Conservation (phyloP, 1,140 invertebrate species). For the Calephelis virginiensis region DNA sequence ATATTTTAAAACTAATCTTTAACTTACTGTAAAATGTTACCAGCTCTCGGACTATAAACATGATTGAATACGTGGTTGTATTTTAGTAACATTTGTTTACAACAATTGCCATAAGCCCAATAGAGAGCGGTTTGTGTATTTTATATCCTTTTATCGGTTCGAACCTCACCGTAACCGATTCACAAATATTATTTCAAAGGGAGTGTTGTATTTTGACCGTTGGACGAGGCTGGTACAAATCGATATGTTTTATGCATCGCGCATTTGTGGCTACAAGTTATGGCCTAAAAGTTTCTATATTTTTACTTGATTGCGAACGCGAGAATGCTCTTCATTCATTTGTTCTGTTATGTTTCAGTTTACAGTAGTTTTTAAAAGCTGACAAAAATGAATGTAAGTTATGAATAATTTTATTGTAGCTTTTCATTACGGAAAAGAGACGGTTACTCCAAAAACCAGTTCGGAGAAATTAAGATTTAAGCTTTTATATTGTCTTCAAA, state of each 20-base stretch:
- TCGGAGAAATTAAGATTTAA: too few species aligned
- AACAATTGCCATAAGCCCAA: background rate
- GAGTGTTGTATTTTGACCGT: slow-evolving; percentile 40
- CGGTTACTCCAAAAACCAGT: too few species aligned
- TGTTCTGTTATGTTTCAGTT: background rate
- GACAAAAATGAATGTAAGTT: too few species aligned
- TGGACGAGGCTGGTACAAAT: slow-evolving; percentile 24
- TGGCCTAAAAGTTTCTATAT: background rate
- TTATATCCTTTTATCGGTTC: background rate
- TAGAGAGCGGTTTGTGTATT: background rate
- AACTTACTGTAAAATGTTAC: too few species aligned
- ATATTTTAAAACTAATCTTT: background rate
- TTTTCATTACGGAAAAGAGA: too few species aligned
- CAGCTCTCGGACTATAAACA: too few species aligned
- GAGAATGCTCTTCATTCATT: too few species aligned
- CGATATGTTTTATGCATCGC: slow-evolving; percentile 31
- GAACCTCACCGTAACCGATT: slow-evolving; percentile 24
- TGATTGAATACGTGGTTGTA: too few species aligned
- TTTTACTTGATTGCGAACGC: background rate
- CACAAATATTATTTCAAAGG: slow-evolving; percentile 46
- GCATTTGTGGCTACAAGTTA: background rate
- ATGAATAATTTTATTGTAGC: too few species aligned
- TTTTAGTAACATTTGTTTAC: too few species aligned
- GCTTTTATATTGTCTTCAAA: too few species aligned
- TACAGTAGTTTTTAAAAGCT: background rate